Base-by-base conservation (phyloP, 2,888 invertebrate genomes). In the Cabera pusaria region DNA sequence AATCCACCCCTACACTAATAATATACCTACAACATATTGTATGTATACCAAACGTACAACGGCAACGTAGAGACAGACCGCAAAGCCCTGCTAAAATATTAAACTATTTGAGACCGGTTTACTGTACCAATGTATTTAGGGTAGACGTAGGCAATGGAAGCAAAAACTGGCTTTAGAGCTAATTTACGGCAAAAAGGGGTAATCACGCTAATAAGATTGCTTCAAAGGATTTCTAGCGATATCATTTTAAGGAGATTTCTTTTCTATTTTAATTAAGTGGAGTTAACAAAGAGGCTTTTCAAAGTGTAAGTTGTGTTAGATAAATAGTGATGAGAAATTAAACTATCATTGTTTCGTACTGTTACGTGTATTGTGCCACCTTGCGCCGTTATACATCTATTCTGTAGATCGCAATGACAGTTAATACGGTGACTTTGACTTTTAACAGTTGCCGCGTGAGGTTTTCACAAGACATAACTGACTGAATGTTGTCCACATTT, bases 41-140 rank as follows among this genome's bases (percentile, higher is more conserved):
- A 9, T 21, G 14, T 28, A 18, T 17, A 17, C 27, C n/a, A 41
- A 29, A 31, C 5, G 31, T 14, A 41, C 29, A 35, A 25, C 26
- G 11, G 31, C 19, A 36, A 23, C 19, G 10, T 11, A 36, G 22
- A 35, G 17, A 42, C 35, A 31, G 26, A 42, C 41, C 41, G 41
- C 41, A 42, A 35, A 36, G 35, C 35, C 25, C 35, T 35, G 31
- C 41, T 42, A 36, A 42, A 42, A 42, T 42, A 42, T 36, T 35
- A 42, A 42, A 42, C 35, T 42, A 35, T 42, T 42, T 36, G 21
- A 41, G 31, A 35, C 41, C 21, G 29, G 31, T 22, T 31, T 26
- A 31, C 35, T 6, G 25, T 22, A 27, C 35, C 12, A 41, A 41
- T 22, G 28, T 25, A 24, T 26, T 25, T 32, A 32, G 12, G 28